Evolutionary conservation across 2,113 vertebrate species (phyloP).

Genomic region (Oreochromis tanganicae): DNA sequence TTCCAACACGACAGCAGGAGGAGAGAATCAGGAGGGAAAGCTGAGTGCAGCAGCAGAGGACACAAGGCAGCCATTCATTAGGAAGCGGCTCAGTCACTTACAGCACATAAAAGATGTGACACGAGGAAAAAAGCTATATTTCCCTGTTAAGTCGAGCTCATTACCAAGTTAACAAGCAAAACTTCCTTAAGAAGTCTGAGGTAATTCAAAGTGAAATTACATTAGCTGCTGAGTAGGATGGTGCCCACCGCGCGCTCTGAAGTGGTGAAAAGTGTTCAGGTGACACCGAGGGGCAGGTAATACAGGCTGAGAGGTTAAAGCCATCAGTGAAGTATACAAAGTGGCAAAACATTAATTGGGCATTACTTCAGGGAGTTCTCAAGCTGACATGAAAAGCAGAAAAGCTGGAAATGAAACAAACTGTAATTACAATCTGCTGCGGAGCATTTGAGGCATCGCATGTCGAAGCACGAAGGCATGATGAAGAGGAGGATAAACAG

Average conservation of each 20-base stretch:
- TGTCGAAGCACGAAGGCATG: neutral
- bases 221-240: neutral
- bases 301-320: neutral
- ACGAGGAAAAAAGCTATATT: neutral
- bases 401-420: neutral
- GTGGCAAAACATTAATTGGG: neutral
- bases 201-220: constrained; percentile 26
- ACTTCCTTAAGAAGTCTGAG: constrained; percentile 13
- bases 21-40: constrained; percentile 16
- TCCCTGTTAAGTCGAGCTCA: constrained; percentile 35
- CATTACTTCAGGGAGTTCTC: neutral
- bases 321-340: neutral
- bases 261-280: neutral
- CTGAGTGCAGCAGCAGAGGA: constrained; percentile 4
- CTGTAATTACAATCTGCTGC: neutral
- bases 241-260: neutral
- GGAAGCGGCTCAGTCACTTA: constrained; percentile 40
- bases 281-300: neutral
- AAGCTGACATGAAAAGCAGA: neutral
- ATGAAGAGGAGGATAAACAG: neutral
- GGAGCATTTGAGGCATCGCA: neutral
- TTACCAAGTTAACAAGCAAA: constrained; percentile 36
- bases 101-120: constrained; percentile 30
- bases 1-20: constrained; percentile 57
- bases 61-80: constrained; percentile 44